Evolutionary conservation across 2,113 vertebrate genomes (phyloP).

Genomic region (Ochotona curzoniae): DNA sequence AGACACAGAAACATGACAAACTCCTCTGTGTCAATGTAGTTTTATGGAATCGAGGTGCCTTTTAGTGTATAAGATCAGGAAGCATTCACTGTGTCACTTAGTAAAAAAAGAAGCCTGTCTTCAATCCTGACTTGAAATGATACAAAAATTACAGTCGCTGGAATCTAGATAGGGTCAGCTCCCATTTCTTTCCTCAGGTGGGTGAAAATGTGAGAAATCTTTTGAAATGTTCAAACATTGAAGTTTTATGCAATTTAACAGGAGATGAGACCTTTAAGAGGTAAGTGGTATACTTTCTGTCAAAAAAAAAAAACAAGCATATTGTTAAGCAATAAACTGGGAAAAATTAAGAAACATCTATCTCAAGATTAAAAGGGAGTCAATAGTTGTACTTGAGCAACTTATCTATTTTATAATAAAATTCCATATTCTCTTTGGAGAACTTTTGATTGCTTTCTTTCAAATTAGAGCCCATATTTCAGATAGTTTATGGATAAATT

Average conservation of each 20-base stretch:
- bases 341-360: background rate
- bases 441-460: background rate
- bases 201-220: background rate
- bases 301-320: background rate
- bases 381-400: background rate
- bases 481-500: background rate
- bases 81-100: background rate
- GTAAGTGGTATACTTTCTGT: background rate
- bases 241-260: background rate
- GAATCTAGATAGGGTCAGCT: background rate
- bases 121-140: background rate
- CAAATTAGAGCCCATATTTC: background rate
- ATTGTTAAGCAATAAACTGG: background rate
- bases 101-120: background rate
- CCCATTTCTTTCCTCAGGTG: background rate
- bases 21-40: background rate
- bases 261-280: background rate
- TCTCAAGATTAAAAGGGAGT: background rate
- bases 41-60: background rate
- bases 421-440: background rate
- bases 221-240: background rate
- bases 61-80: background rate
- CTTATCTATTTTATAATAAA: slow-evolving; percentile 43
- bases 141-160: background rate
- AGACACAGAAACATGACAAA: background rate